Evolutionary conservation across 2,797 vertebrate genomes (phyloP).

Genomic region (Aphelocoma californica): DNA sequence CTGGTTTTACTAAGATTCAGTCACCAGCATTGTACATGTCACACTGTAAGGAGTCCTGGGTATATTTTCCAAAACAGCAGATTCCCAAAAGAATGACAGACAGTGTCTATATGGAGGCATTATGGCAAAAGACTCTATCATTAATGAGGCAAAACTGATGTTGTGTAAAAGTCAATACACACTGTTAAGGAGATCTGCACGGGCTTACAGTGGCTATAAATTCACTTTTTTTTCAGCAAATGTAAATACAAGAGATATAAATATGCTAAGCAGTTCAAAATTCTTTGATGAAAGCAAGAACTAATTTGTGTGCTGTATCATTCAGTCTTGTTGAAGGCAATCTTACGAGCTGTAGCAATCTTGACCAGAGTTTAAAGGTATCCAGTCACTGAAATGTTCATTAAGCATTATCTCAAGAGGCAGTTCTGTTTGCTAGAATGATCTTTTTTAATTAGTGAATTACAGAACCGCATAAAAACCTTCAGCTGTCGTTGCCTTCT

Average conservation of each 20-base stretch:
- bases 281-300: conserved; percentile 32
- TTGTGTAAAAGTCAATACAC: conserved; percentile 50
- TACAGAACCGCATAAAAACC: conserved; percentile 41
- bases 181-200: not conserved
- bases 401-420: conserved; percentile 65
- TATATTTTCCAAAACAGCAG: conserved; percentile 12
- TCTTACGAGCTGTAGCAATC: conserved; percentile 40
- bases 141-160: conserved; percentile 61
- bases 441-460: conserved; percentile 59
- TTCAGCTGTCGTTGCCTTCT: conserved; percentile 26
- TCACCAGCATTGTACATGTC: not conserved
- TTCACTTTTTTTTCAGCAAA: conserved; percentile 67
- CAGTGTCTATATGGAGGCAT: not conserved
- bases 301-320: conserved; percentile 40
- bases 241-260: conserved; percentile 61
- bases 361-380: conserved; percentile 52
- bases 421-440: conserved; percentile 55
- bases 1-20: conserved; percentile 31
- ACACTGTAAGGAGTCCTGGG: not conserved
- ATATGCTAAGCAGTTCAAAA: conserved; percentile 46
- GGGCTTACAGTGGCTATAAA: conserved; percentile 54
- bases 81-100: conserved; percentile 38
- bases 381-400: conserved; percentile 55
- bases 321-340: conserved; percentile 30
- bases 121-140: conserved; percentile 51